These are phyloP conservation scores for Heliconius nattereri DNA, from an alignment of 1,140 invertebrate genomes.

Conservation along the genomic window DNA sequence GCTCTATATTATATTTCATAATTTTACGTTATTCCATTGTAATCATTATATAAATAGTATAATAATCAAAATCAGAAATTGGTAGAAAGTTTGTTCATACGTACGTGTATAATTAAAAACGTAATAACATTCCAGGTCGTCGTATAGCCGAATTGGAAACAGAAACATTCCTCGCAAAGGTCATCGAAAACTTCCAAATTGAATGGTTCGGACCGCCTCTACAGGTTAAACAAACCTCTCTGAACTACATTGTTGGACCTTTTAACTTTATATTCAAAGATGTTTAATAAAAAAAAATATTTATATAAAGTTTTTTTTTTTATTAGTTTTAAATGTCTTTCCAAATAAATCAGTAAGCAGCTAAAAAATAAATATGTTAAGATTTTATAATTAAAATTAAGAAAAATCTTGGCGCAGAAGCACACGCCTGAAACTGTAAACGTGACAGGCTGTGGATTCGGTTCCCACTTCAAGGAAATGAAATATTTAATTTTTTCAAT, in stretches of 20 bases:
- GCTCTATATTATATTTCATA: too few species aligned
- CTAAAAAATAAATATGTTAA: too few species aligned
- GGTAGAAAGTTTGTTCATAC: not conserved
- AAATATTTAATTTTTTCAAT: too few species aligned
- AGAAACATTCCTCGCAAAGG: conserved; percentile 83
- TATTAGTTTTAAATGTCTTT: not conserved
- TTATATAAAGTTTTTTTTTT: not conserved
- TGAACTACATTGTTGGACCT: conserved; percentile 67
- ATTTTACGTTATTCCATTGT: too few species aligned
- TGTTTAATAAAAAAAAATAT: conserved; percentile 34
- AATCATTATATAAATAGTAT: too few species aligned
- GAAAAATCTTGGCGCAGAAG: too few species aligned
- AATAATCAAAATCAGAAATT: too few species aligned
- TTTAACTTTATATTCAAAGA: conserved; percentile 75
- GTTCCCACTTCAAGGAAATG: too few species aligned
- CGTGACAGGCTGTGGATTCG: too few species aligned
- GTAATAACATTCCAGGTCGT: conserved; percentile 67
- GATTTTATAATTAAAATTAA: too few species aligned
- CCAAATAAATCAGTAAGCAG: too few species aligned
- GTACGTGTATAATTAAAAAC: conserved; percentile 6
- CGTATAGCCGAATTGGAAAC: conserved; percentile 88
- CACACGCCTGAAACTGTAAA: too few species aligned
- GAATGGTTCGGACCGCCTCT: conserved; percentile 77
- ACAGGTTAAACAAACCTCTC: conserved; percentile 45
- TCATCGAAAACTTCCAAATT: conserved; percentile 82